Evolutionary conservation across 2,797 vertebrate genomes (phyloP).

Genomic region (Smutsia temminckii): DNA sequence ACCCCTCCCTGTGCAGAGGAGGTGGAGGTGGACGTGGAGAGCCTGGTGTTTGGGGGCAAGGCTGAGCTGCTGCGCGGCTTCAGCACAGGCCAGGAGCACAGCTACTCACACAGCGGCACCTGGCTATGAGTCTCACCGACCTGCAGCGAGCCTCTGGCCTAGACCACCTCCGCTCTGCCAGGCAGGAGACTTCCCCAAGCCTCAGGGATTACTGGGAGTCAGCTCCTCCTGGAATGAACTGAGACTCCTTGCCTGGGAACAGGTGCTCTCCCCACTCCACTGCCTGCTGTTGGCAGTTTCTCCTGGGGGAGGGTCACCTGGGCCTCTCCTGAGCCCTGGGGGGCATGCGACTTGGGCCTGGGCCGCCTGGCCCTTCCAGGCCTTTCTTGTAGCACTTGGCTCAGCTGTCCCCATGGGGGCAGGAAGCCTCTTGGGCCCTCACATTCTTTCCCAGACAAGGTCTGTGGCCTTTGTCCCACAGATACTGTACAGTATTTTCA

Average conservation of each 20-base stretch:
- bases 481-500: conserved; percentile 73
- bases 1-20: conserved; percentile 88
- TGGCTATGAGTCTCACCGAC: conserved; percentile 87
- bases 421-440: neutral
- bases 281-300: neutral
- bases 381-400: conserved; percentile 51
- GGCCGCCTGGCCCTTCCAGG: neutral
- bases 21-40: conserved; percentile 93
- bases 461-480: neutral
- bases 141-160: neutral
- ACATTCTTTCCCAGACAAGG: conserved; percentile 24
- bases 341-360: neutral
- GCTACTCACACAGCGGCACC: conserved; percentile 90
- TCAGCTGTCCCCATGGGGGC: neutral
- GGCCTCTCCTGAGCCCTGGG: neutral
- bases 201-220: neutral
- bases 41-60: conserved; percentile 88
- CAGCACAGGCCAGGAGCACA: conserved; percentile 89
- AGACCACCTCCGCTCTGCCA: neutral
- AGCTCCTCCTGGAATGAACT: conserved; percentile 32
- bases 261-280: neutral
- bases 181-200: neutral
- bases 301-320: neutral
- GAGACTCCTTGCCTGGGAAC: neutral
- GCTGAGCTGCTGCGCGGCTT: conserved; percentile 87